phyloP scores from a whole-genome alignment of 2,113 vertebrate species.

The Aldabrachelys gigantea region DNA sequence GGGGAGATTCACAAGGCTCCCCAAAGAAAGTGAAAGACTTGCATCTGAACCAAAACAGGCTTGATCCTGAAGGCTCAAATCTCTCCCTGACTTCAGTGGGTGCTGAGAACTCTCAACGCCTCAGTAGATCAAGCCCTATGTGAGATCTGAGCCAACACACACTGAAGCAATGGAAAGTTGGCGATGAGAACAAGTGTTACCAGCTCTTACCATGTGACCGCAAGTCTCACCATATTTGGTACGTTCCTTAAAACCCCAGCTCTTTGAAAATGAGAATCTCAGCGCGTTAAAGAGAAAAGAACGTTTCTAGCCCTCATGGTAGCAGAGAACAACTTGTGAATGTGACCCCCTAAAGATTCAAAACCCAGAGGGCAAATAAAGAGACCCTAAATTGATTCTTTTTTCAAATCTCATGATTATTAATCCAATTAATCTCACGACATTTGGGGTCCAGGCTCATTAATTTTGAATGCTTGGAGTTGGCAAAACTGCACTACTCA shows the following conservation, averaged over 20 bases:
- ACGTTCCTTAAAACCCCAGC: not conserved
- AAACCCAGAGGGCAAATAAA: not conserved
- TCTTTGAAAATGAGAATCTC: fast-evolving
- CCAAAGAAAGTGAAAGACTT: not conserved
- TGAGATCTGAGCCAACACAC: fast-evolving
- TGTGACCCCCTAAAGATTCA: not conserved
- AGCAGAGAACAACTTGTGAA: not conserved
- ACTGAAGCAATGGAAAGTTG: not conserved
- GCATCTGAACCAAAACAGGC: fast-evolving
- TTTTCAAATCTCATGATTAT: not conserved
- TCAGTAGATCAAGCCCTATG: not conserved
- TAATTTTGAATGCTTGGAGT: not conserved
- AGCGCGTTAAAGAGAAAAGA: not conserved
- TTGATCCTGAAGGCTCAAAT: fast-evolving
- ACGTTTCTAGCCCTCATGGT: fast-evolving
- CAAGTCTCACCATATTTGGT: fast-evolving
- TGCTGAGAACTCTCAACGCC: fast-evolving
- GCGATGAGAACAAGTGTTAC: not conserved
- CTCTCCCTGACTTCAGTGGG: not conserved
- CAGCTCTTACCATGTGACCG: not conserved
- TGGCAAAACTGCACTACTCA: not conserved
- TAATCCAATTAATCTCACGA: fast-evolving
- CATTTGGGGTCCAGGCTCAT: fast-evolving
- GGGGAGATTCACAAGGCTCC: not conserved
- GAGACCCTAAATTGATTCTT: not conserved